Evolutionary conservation across 2,888 invertebrate genomes (phyloP).

Genomic region (Cephus nigrinus): DNA sequence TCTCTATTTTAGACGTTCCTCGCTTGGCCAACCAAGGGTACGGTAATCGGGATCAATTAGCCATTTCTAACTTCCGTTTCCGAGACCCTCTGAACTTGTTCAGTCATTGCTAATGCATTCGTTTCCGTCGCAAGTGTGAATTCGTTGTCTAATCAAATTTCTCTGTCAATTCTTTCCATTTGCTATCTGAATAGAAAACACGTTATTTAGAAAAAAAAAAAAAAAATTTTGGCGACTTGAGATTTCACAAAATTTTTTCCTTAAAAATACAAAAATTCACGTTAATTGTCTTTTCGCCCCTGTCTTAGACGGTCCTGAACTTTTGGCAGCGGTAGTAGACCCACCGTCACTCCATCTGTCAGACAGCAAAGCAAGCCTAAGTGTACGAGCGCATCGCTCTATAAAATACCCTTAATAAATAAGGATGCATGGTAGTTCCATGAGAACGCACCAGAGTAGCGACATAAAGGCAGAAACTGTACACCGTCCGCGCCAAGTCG

Average conservation of each 20-base stretch:
- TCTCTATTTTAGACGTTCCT: neutral
- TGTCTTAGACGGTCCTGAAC: neutral
- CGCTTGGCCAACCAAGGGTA: neutral
- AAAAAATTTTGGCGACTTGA: neutral
- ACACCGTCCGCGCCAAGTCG: neutral
- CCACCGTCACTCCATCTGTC: neutral
- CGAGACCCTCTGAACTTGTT: neutral
- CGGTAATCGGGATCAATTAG: neutral
- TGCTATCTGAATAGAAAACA: neutral
- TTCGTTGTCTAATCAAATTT: neutral
- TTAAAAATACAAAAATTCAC: neutral
- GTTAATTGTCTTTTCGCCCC: neutral
- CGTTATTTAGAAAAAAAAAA: neutral
- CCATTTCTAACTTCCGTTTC: neutral
- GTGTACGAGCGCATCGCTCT: neutral
- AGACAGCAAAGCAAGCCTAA: neutral
- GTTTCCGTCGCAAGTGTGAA: neutral
- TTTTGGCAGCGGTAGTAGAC: neutral
- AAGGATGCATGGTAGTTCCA: neutral
- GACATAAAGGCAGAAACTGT: neutral
- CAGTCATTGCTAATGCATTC: neutral
- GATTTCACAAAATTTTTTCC: neutral
- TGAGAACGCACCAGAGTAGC: neutral
- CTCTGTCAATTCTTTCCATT: slow-evolving; percentile 3
- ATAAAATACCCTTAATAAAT: neutral